Base-by-base conservation (phyloP, 2,113 vertebrate species). In the Monarcha castaneiventris region DNA sequence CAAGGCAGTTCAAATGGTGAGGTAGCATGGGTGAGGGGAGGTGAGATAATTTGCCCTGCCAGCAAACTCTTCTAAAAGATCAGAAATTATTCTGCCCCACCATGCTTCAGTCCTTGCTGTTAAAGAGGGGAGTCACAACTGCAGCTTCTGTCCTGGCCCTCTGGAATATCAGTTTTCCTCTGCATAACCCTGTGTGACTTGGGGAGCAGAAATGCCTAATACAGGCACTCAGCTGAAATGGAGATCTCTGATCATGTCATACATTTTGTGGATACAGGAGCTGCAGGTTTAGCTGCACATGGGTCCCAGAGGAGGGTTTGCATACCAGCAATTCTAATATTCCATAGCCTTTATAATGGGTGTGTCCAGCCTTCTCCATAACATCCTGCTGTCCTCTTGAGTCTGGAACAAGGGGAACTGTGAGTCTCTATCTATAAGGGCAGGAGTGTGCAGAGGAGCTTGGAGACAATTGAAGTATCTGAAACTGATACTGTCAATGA, bases 231-330 rank as follows among this genome's bases (percentile, higher is more conserved):
- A 32, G 25, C 7, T 64, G 12, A 76, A 64, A 4, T 25, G 17
- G 26, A 82, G 37, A 32, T 66, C 61, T 73, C 46, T 0, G 4
- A 20, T 46, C 1, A 0, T 67, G 69, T 32, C 22, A 0, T 54
- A 4, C 39, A 19, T 52, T 30, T 39, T 18, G 4, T 11, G 8
- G 32, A 7, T 55, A 41, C 30, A 30, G 46, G 41, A 74, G 30
- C 9, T 86, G 61, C 25, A 12, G 39, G 54, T 52, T 66, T 35
- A 85, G 41, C 54, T 67, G 39, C 25, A 11, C 11, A 2, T 10
- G 48, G 17, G 7, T 72, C 21, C 25, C n/a, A 69, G 29, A 54
- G 49, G 22, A 54, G 19, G 9, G 7, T 69, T 73, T 89, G 6
- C 27, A 18, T 14, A 32, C 43, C 10, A 13, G 43, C 32, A 46